phyloP scores from a whole-genome alignment of 1,140 invertebrate species.

The Daktulosphaira vitifoliae region DNA sequence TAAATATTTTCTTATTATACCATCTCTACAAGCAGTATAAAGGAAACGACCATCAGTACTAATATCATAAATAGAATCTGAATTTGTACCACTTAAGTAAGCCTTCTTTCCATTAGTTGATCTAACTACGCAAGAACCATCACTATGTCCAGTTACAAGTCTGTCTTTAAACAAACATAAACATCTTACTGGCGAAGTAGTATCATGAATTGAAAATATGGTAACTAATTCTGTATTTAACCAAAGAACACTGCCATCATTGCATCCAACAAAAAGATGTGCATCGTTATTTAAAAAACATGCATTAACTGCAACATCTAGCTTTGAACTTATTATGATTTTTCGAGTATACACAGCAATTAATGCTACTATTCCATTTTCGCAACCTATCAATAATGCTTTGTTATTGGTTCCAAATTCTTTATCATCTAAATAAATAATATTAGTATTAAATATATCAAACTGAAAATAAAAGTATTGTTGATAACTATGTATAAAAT shows the following conservation, averaged over 20 bases:
- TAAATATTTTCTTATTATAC: constrained; percentile 49
- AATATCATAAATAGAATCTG: constrained; percentile 55
- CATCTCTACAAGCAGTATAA: constrained; percentile 51
- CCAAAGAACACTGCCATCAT: constrained; percentile 48
- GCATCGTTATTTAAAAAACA: constrained; percentile 44
- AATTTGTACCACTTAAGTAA: constrained; percentile 58
- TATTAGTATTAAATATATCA: too few species aligned
- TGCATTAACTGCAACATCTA: constrained; percentile 49
- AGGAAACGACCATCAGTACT: constrained; percentile 49
- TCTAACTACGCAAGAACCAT: constrained; percentile 51
- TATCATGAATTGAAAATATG: constrained; percentile 40
- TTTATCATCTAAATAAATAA: constrained; percentile 45
- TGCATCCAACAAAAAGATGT: constrained; percentile 46
- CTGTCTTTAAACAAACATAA: constrained; percentile 14
- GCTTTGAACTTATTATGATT: constrained; percentile 43
- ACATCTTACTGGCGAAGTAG: constrained; percentile 41
- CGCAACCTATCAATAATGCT: constrained; percentile 53
- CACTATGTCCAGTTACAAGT: constrained; percentile 45
- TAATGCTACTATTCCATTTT: constrained; percentile 52
- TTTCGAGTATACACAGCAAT: constrained; percentile 51
- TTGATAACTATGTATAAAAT: neutral
- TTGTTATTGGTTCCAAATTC: constrained; percentile 59
- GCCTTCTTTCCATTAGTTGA: constrained; percentile 43
- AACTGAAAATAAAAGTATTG: too few species aligned
- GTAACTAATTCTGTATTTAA: constrained; percentile 41